Conservation (phyloP, 92 coral and sea anemone species). For the Paragorgia papillata region DNA sequence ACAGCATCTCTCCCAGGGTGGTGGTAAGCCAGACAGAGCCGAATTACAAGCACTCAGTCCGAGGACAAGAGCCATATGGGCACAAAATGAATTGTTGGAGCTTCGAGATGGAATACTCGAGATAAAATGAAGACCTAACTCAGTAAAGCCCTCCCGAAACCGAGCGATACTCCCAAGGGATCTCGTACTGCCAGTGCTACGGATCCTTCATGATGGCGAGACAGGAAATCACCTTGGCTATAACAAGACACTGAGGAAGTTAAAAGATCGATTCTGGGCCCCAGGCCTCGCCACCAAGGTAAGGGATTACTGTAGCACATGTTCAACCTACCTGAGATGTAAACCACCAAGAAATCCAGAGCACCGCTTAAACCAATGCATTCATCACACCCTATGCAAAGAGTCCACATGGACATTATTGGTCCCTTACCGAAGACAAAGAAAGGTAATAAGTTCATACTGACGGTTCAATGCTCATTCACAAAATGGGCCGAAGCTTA, state of each 20-base stretch:
- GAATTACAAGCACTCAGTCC: constrained; percentile 52
- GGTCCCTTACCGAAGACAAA: not conserved
- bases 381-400: constrained; percentile 50
- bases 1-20: constrained; percentile 24
- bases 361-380: constrained; percentile 10
- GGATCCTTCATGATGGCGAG: constrained; percentile 44
- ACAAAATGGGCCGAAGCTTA: constrained; percentile 44
- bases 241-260: constrained; percentile 44
- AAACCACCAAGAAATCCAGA: constrained; percentile 21
- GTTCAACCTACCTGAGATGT: constrained; percentile 43
- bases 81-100: constrained; percentile 43
- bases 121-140: constrained; percentile 33
- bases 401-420: constrained; percentile 32
- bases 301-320: constrained; percentile 3
- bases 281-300: constrained; percentile 38
- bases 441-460: constrained; percentile 9
- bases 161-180: constrained; percentile 47
- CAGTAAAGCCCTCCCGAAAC: constrained; percentile 15
- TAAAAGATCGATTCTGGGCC: constrained; percentile 49
- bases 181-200: constrained; percentile 28
- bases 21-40: constrained; percentile 39
- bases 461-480: constrained; percentile 18
- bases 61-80: constrained; percentile 52
- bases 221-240: constrained; percentile 46
- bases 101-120: constrained; percentile 45